Evolutionary conservation across 2,888 invertebrate genomes (phyloP), one percentile per base, ranked within the genome.

Genomic region (Apotomis turbidana): DNA sequence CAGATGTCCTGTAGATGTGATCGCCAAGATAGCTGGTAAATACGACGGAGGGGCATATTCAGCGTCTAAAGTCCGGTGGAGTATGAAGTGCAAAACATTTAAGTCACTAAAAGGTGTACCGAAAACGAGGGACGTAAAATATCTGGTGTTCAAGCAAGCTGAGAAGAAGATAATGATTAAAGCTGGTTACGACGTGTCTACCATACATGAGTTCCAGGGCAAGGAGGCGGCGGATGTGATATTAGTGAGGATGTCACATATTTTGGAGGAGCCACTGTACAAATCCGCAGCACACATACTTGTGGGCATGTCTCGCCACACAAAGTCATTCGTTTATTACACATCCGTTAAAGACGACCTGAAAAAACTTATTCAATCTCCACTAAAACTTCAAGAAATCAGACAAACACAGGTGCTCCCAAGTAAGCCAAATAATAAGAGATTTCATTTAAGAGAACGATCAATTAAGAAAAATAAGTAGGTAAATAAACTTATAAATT

Each of bases 1-100:
- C 57, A 73, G 73, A 67, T 73, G 73, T 12, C 73, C 73, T 1
- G 73, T 73, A 4, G 73, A 73, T 41, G 73, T 73, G 1, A 73
- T 73, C 12, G 4, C 66, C 6, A 38, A 60, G 8, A 27, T 73
- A 57, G 57, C 57, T 36, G 4, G 10, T 10, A 62, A 73, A 38
- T 73, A 73, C 13, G 46, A 60, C 4, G 67, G 41, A 13, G 70
- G 70, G 5, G 66, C 67, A 5, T 67, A 51, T 57, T 73, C 73
- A 27, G 57, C 73, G 10, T 73, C 73, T 3, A 70, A 15, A 0
- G 38, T 67, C 2, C 41, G 66, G 15, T 59, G 67, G 12, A 73
- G 73, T 36, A 44, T 73, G 55, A 52, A 61, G 12, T 70, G 70
- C 15, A 70, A 49, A 46, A n/a, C 61, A 0, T 73, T 36, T n/a